These are phyloP conservation scores for Mormyrus proboscirostris DNA, from an alignment of 2,797 vertebrate species.

Conservation along the genomic window DNA sequence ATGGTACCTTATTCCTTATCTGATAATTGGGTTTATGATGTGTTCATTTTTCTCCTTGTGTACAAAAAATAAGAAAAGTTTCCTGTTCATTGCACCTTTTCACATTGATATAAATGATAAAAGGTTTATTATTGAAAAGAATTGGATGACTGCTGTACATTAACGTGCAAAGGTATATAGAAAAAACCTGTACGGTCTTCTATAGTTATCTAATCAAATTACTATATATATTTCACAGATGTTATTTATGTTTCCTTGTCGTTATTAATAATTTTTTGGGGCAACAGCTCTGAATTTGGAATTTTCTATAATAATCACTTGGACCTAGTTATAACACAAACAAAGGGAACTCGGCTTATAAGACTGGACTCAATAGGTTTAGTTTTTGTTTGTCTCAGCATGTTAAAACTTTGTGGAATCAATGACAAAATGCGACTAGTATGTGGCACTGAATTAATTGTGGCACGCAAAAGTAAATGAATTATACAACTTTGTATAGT, in stretches of 20 bases:
- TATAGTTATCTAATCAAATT: background rate
- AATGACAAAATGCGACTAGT: background rate
- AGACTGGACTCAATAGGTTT: background rate
- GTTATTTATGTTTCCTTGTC: background rate
- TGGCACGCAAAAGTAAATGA: background rate
- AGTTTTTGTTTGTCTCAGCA: background rate
- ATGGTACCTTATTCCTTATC: constrained; percentile 3
- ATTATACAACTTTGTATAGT: background rate
- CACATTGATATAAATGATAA: background rate
- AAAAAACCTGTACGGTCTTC: background rate
- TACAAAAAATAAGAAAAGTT: background rate
- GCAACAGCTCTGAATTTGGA: background rate
- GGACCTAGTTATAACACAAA: background rate
- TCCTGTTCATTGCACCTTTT: background rate
- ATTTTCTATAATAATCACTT: background rate
- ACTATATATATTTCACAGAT: background rate
- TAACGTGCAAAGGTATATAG: background rate
- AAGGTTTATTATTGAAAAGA: background rate
- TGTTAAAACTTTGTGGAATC: background rate
- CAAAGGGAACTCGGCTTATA: background rate
- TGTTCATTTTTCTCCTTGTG: background rate
- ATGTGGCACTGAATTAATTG: background rate
- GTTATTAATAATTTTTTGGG: background rate
- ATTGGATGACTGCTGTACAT: background rate
- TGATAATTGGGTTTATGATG: constrained; percentile 7